A percentile compares a stretch with the other conserved stretches of the same genome.
phyloP scores from a whole-genome alignment of 2,113 vertebrate species.

The Leptodactylus fuscus region DNA sequence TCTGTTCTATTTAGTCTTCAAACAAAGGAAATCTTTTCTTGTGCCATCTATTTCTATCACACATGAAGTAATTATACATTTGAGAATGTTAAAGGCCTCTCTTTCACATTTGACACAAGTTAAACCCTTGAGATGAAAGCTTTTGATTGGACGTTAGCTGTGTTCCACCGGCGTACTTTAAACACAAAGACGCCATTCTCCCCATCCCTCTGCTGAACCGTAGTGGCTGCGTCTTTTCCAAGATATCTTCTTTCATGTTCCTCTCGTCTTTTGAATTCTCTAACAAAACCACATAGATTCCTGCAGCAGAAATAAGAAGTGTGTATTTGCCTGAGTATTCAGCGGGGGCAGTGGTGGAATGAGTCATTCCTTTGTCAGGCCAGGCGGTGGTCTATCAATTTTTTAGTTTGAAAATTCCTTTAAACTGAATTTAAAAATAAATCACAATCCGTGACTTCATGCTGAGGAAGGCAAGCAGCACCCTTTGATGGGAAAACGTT shows the following conservation, averaged over 20 bases:
- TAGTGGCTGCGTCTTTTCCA: background rate
- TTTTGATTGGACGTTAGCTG: constrained; percentile 8
- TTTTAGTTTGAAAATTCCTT: background rate
- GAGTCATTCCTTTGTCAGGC: constrained; percentile 5
- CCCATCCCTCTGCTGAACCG: background rate
- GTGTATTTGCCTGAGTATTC: background rate
- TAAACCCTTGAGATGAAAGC: background rate
- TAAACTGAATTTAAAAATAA: background rate
- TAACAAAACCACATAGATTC: constrained; percentile 17
- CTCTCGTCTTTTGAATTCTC: background rate
- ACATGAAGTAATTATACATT: background rate
- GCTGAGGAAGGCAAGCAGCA: background rate
- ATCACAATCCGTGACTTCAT: background rate
- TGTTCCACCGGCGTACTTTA: constrained; percentile 1
- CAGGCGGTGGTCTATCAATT: background rate
- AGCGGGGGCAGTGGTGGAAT: background rate
- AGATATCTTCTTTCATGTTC: constrained; percentile 14
- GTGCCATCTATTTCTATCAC: background rate
- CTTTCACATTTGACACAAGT: background rate
- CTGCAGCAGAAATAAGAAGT: background rate
- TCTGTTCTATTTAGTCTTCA: background rate
- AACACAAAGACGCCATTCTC: constrained; percentile 37
- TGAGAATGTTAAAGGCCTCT: background rate
- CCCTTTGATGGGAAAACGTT: background rate
- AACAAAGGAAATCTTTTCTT: background rate